Percentiles rank a stretch among this genome's conserved stretches.
phyloP scores from a whole-genome alignment of 2,797 vertebrate genomes.

The Malacoctenus gilli region DNA sequence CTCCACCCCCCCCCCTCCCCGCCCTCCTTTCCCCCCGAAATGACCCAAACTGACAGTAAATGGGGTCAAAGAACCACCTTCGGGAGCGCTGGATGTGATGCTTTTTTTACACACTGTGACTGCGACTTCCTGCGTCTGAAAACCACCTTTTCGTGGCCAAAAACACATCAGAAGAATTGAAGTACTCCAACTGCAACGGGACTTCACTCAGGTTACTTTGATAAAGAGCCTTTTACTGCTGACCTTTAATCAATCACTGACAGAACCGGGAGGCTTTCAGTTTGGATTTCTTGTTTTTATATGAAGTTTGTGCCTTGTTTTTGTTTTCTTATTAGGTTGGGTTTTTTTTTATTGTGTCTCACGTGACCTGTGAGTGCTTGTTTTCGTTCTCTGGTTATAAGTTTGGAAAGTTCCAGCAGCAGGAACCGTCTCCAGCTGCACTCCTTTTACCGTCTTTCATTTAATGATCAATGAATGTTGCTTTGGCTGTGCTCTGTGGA shows the following conservation, averaged over 20 bases:
- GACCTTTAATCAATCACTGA: conserved; percentile 61
- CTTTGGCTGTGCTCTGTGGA: conserved; percentile 14
- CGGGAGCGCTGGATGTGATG: conserved; percentile 11
- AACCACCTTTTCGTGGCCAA: conserved; percentile 44
- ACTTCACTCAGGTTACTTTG: conserved; percentile 72
- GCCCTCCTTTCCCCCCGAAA: conserved; percentile 40
- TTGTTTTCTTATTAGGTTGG: conserved; percentile 54
- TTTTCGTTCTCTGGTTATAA: conserved; percentile 9
- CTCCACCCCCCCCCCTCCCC: neutral
- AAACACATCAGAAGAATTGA: conserved; percentile 50
- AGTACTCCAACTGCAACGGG: conserved; percentile 34
- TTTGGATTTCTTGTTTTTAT: conserved; percentile 47
- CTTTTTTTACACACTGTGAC: conserved; percentile 68
- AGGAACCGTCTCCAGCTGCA: conserved; percentile 6
- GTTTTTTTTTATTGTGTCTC: conserved; percentile 55
- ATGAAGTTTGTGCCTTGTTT: conserved; percentile 68
- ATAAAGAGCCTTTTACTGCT: conserved; percentile 66
- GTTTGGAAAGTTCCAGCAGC: too few species aligned
- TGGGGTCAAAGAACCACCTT: conserved; percentile 48
- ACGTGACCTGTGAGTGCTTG: conserved; percentile 12
- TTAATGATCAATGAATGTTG: conserved; percentile 47
- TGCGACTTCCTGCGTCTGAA: conserved; percentile 48
- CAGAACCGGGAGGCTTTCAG: conserved; percentile 27
- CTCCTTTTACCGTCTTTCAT: conserved; percentile 8
- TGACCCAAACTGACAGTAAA: conserved; percentile 35